These are phyloP conservation scores for Synanthedon tipuliformis DNA, from an alignment of 2,888 invertebrate species.

Conservation along the genomic window DNA sequence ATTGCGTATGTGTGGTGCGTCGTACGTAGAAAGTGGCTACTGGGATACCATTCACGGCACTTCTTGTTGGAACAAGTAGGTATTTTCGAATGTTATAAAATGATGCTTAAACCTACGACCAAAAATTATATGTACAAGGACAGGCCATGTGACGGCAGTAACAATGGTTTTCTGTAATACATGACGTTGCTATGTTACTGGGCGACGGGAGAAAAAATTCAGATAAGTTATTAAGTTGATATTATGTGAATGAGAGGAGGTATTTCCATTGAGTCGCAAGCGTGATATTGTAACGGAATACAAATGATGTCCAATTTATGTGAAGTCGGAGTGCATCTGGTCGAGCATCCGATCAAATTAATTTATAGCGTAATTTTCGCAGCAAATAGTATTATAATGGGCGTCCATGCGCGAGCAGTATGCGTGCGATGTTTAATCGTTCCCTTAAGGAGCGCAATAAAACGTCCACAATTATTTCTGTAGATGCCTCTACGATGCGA, in stretches of 20 bases:
- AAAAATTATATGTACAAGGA: too few relatives aligned
- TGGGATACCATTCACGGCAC: background rate
- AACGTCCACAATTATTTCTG: background rate
- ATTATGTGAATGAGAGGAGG: too few relatives aligned
- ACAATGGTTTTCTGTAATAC: too few relatives aligned
- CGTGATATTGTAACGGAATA: too few relatives aligned
- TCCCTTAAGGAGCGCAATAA: background rate
- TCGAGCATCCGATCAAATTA: background rate
- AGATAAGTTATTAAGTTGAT: too few relatives aligned
- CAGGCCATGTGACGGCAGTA: too few relatives aligned
- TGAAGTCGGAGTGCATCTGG: background rate
- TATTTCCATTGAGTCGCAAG: too few relatives aligned
- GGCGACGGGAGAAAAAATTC: too few relatives aligned
- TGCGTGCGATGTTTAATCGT: background rate
- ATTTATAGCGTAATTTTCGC: background rate
- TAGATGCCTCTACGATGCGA: background rate
- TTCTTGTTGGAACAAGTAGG: background rate
- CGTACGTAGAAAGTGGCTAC: conserved; percentile 39
- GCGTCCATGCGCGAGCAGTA: background rate
- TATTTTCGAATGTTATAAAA: too few relatives aligned
- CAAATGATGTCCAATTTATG: background rate
- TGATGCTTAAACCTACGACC: too few relatives aligned
- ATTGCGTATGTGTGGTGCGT: conserved; percentile 34
- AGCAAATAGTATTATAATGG: background rate
- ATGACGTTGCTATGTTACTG: too few relatives aligned